Conservation (phyloP, 2,888 invertebrate species). For the Anarsia innoxiella region DNA sequence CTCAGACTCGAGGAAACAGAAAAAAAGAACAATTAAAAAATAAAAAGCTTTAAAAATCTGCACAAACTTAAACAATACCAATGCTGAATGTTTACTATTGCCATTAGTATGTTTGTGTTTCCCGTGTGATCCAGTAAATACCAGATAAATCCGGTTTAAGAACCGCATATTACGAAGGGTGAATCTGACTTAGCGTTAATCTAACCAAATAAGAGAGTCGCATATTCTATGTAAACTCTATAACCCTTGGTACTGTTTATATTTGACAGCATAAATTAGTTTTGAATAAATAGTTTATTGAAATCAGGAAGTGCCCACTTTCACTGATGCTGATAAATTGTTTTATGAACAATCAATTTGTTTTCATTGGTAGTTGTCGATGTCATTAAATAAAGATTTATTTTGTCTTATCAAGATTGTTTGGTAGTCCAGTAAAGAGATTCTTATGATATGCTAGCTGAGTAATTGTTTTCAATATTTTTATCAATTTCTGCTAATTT, state of each 20-base stretch:
- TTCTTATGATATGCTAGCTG: too few relatives aligned
- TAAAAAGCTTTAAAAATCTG: slow-evolving; percentile 33
- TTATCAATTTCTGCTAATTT: too few relatives aligned
- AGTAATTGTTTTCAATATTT: too few relatives aligned
- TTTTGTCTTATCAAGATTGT: too few relatives aligned
- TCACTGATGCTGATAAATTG: slow-evolving; percentile 7
- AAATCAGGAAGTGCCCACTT: too few relatives aligned
- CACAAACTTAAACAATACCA: slow-evolving; percentile 55
- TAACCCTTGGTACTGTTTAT: too few relatives aligned
- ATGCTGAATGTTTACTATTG: slow-evolving; percentile 45
- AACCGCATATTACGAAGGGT: slow-evolving; percentile 6
- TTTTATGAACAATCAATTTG: slow-evolving; percentile 1
- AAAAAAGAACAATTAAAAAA: slow-evolving; percentile 26
- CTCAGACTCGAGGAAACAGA: too few relatives aligned
- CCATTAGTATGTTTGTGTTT: slow-evolving; percentile 63
- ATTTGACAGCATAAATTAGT: too few relatives aligned
- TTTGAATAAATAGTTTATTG: too few relatives aligned
- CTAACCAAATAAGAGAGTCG: slow-evolving; percentile 3
- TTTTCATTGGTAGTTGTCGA: slow-evolving; percentile 6
- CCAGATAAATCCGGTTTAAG: slow-evolving; percentile 15
- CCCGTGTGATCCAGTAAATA: slow-evolving; percentile 44
- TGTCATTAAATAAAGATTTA: slow-evolving; percentile 19
- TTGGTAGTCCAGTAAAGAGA: too few relatives aligned
- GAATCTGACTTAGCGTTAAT: slow-evolving; percentile 6
- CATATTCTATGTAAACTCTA: too few relatives aligned